Evolutionary conservation across 2,888 invertebrate genomes (phyloP), one percentile per base, ranked within the genome.

Genomic region (Melanotus villosus): DNA sequence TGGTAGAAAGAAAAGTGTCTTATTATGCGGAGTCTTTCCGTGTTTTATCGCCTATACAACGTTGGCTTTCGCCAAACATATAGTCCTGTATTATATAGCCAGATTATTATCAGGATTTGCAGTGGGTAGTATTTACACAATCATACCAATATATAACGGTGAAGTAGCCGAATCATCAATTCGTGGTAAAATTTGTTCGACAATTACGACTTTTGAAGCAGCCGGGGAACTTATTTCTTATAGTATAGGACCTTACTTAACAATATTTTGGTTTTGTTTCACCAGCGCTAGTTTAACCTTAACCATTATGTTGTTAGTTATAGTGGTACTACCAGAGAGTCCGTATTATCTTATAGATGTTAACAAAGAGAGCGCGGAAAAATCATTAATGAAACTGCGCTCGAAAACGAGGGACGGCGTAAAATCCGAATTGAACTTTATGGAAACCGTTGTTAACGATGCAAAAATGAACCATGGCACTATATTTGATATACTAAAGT

Each of bases 131-230:
- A 84, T 90, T 16, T 91, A 90, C 84, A 90, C 91, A 0, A 89
- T 90, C 1, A 89, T 90, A 0, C 93, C 95, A 0, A 92, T 94
- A 89, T 95, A 95, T 84, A 89, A 94, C 70, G 93, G 93, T 50
- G 95, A 95, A 83, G 92, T 94, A 38, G 89, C 93, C 9, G 91
- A 93, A 86, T 90, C 90, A 63, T 90, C 91, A 23, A 88, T 90
- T 3, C 87, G 95, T 69, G 95, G 95, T 0, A 90, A 92, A 0
- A 84, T 95, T 0, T 94, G 94, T 1, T 92, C 95, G 0, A 89
- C 94, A 68, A 89, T 94, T 68, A 93, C 93, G 77, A 86, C 90
- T 21, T 93, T 92, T 84, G 90, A 93, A 19, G 85, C 85, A 1
- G 54, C 89, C 0, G 94, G 94, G 3, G 89, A 91, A 79, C 81